Percentiles rank a stretch among this genome's conserved stretches.
Evolutionary conservation across 2,113 vertebrate genomes (phyloP).

Genomic region (Zapus hudsonius): DNA sequence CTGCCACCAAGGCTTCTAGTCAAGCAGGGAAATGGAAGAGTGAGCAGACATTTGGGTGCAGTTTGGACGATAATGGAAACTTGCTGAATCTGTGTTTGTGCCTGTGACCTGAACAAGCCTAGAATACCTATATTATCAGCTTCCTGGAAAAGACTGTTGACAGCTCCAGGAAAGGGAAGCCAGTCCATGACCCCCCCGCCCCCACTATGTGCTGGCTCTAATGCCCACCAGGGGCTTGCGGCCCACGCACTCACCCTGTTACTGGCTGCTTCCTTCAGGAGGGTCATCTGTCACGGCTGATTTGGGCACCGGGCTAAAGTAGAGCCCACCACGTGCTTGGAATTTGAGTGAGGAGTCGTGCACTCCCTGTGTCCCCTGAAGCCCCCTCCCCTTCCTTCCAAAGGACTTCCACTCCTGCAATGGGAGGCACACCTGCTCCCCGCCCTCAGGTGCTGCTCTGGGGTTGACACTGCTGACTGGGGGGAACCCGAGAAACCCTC

Average conservation of each 20-base stretch:
- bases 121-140: too few species aligned
- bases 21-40: not conserved
- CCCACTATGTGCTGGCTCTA: not conserved
- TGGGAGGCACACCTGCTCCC: fast-evolving
- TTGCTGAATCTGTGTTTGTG: not conserved
- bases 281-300: too few species aligned
- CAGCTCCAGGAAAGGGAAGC: not conserved
- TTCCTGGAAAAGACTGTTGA: too few species aligned
- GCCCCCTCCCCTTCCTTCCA: not conserved
- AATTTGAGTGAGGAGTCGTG: not conserved
- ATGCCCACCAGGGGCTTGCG: not conserved
- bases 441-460: not conserved
- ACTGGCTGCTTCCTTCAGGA: not conserved
- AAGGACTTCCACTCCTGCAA: not conserved
- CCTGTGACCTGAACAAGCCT: not conserved
- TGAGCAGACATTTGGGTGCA: not conserved
- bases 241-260: not conserved
- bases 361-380: not conserved
- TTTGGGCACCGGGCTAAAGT: not conserved
- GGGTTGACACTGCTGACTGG: not conserved
- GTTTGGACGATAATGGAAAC: not conserved
- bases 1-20: not conserved
- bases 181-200: not conserved
- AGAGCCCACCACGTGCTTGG: not conserved
- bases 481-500: not conserved